These are phyloP conservation scores for Dorcus parallelipipedus DNA, from an alignment of 2,888 invertebrate species.

Conservation along the genomic window DNA sequence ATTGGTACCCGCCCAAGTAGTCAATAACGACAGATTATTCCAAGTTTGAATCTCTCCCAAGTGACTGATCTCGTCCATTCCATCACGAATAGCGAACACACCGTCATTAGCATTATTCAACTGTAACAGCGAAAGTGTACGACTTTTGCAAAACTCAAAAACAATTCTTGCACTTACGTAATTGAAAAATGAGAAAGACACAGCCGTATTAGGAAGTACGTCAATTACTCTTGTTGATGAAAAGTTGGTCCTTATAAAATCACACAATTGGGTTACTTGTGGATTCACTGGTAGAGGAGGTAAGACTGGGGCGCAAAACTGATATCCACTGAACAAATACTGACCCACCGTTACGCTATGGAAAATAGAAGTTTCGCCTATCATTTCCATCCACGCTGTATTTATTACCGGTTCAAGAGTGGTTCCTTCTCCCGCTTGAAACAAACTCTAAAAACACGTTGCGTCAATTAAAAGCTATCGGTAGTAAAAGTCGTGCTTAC, in stretches of 20 bases:
- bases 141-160: neutral
- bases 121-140: conserved; percentile 42
- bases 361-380: too few relatives aligned
- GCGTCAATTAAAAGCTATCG: too few relatives aligned
- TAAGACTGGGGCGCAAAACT: neutral
- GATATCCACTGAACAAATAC: too few relatives aligned
- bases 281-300: neutral
- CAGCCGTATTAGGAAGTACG: neutral
- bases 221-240: neutral
- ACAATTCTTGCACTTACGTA: conserved; percentile 10
- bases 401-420: too few relatives aligned
- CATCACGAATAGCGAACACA: conserved; percentile 58
- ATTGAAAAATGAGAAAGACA: conserved; percentile 10
- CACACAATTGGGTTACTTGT: neutral
- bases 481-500: neutral
- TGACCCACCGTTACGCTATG: too few relatives aligned
- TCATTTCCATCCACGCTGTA: too few relatives aligned
- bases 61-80: conserved; percentile 49
- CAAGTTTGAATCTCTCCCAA: conserved; percentile 55
- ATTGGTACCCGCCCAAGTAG: conserved; percentile 34
- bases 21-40: conserved; percentile 35
- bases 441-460: too few relatives aligned
- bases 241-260: neutral
- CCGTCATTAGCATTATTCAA: conserved; percentile 60
- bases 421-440: too few relatives aligned